phyloP scores from a whole-genome alignment of 2,113 vertebrate genomes.

The Pseudorasbora parva region DNA sequence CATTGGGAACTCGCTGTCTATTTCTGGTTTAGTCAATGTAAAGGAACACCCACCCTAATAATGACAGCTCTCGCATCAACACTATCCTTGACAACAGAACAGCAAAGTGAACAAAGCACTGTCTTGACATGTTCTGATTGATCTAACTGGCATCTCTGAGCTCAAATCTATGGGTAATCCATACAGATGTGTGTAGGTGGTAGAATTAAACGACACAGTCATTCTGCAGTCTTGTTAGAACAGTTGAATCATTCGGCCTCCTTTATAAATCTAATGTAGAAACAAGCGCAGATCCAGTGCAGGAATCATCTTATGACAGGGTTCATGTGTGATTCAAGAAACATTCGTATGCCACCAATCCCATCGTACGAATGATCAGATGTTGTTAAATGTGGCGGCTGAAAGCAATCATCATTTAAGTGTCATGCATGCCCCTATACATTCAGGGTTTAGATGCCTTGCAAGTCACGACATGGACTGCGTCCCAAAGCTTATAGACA shows the following conservation, averaged over 20 bases:
- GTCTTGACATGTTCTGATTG: not conserved
- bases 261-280: no score
- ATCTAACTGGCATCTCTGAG: conserved; percentile 16
- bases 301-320: no score
- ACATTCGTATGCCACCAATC: no score
- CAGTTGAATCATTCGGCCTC: not conserved
- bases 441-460: no score
- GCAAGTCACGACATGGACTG: no score
- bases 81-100: not conserved
- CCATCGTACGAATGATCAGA: no score
- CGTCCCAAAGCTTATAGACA: no score
- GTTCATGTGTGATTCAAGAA: no score
- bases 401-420: no score
- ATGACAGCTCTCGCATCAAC: not conserved
- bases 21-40: conserved; percentile 1
- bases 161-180: conserved; percentile 21
- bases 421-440: rapidly evolving
- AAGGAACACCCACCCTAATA: conserved; percentile 9
- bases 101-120: conserved; percentile 2
- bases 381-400: no score
- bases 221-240: not conserved
- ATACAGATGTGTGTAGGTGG: conserved; percentile 10
- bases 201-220: not conserved
- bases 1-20: not conserved
- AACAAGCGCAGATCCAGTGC: no score